Conservation (phyloP, 2,113 vertebrate species). For the Falcunculus frontatus region DNA sequence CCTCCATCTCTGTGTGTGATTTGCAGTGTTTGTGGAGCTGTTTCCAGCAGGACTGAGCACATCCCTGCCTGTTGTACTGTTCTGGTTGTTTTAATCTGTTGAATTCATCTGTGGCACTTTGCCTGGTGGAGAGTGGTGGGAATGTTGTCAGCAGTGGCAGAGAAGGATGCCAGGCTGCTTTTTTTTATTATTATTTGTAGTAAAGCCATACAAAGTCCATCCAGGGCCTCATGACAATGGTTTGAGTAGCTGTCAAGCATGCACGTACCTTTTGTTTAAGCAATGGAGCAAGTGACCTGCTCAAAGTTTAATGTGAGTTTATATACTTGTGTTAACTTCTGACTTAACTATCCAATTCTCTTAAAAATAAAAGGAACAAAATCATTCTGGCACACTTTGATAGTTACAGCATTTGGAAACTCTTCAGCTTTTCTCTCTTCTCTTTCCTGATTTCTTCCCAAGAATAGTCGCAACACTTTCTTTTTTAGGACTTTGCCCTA, state of each 20-base stretch:
- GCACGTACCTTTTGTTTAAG: neutral
- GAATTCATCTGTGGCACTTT: neutral
- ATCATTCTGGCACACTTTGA: neutral
- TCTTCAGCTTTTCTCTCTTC: neutral
- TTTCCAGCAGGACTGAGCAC: neutral
- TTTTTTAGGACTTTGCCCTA: slow-evolving; percentile 37
- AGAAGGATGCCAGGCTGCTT: slow-evolving; percentile 2
- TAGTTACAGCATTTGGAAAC: neutral
- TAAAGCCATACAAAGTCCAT: neutral
- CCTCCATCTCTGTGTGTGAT: neutral
- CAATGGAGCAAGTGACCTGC: neutral
- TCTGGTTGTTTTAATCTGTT: slow-evolving; percentile 13
- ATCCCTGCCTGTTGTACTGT: neutral
- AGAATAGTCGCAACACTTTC: neutral
- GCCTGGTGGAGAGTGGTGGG: neutral
- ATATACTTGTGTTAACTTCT: neutral
- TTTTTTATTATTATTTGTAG: neutral
- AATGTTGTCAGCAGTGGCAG: slow-evolving; percentile 23
- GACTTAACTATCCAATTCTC: neutral
- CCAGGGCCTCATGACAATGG: neutral
- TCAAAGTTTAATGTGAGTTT: neutral
- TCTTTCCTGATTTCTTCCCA: slow-evolving; percentile 22
- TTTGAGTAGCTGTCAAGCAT: neutral
- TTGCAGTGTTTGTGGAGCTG: neutral
- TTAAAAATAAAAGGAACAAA: neutral